Conservation (phyloP, 1,140 invertebrate species). For the Drosophila auraria region DNA sequence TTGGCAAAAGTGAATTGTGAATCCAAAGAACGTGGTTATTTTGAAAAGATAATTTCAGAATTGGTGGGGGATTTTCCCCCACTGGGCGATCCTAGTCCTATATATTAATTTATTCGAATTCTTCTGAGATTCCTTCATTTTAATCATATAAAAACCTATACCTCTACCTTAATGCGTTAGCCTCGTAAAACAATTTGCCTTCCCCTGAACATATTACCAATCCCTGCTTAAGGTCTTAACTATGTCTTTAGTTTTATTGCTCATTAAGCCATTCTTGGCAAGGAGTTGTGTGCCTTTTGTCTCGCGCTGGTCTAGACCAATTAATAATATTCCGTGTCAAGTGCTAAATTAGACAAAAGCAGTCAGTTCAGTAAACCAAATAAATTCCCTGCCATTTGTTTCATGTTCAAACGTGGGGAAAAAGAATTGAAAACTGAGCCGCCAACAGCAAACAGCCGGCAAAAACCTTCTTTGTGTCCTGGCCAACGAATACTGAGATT, state of each 20-base stretch:
- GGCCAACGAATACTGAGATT: constrained; percentile 57
- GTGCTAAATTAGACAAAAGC: constrained; percentile 69
- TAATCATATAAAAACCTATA: too few relatives aligned
- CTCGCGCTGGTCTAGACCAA: constrained; percentile 67
- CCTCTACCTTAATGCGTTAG: too few relatives aligned
- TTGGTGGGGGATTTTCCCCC: too few relatives aligned
- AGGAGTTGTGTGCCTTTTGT: constrained; percentile 38
- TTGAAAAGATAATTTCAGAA: too few relatives aligned
- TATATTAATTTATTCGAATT: not conserved
- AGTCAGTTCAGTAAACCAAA: constrained; percentile 57
- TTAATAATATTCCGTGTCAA: constrained; percentile 79
- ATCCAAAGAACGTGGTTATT: too few relatives aligned
- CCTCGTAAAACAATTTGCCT: too few relatives aligned
- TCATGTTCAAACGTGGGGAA: constrained; percentile 26
- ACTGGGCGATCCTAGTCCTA: too few relatives aligned
- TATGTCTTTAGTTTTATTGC: constrained; percentile 30
- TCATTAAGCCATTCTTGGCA: constrained; percentile 28
- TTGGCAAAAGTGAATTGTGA: too few relatives aligned
- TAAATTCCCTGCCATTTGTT: constrained; percentile 63
- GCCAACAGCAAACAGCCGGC: constrained; percentile 12
- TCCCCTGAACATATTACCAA: not conserved
- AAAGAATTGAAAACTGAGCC: constrained; percentile 49
- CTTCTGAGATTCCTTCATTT: too few relatives aligned
- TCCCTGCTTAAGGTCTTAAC: not conserved
- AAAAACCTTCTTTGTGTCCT: constrained; percentile 29